Conservation (phyloP, 2,113 vertebrate genomes). For the Festucalex cinctus region DNA sequence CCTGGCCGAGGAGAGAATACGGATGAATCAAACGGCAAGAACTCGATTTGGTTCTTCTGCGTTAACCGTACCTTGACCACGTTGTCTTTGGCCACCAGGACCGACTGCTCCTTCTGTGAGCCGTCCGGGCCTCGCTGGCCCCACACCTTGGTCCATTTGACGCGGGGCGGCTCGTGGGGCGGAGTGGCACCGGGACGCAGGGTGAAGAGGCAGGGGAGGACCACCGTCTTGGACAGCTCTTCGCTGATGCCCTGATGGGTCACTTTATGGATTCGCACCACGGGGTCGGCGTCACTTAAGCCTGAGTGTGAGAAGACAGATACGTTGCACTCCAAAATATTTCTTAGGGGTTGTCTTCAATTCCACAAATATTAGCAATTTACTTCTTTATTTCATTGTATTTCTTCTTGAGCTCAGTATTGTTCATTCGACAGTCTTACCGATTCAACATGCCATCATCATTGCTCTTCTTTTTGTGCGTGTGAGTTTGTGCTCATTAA, state of each 20-base stretch:
- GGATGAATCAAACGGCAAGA: not conserved
- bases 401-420: too few species aligned
- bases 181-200: slow-evolving; percentile 62
- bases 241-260: slow-evolving; percentile 75
- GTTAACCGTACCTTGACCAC: slow-evolving; percentile 75
- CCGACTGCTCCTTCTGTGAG: slow-evolving; percentile 79
- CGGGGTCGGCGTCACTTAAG: slow-evolving; percentile 65
- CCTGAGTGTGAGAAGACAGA: slow-evolving; percentile 56
- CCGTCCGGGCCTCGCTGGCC: slow-evolving; percentile 75
- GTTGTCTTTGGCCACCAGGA: slow-evolving; percentile 92
- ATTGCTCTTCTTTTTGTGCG: too few species aligned
- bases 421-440: too few species aligned
- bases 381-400: too few species aligned
- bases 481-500: too few species aligned
- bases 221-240: slow-evolving; percentile 81
- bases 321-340: not conserved
- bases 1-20: slow-evolving; percentile 28
- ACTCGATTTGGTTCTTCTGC: not conserved
- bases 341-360: too few species aligned
- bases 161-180: slow-evolving; percentile 77
- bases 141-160: slow-evolving; percentile 96
- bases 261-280: slow-evolving; percentile 84
- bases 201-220: slow-evolving; percentile 87
- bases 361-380: too few species aligned
- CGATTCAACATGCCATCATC: too few species aligned